Evolutionary conservation across 2,113 vertebrate genomes (phyloP), one percentile per base, ranked within the genome.

Genomic region (Phoxinus phoxinus): DNA sequence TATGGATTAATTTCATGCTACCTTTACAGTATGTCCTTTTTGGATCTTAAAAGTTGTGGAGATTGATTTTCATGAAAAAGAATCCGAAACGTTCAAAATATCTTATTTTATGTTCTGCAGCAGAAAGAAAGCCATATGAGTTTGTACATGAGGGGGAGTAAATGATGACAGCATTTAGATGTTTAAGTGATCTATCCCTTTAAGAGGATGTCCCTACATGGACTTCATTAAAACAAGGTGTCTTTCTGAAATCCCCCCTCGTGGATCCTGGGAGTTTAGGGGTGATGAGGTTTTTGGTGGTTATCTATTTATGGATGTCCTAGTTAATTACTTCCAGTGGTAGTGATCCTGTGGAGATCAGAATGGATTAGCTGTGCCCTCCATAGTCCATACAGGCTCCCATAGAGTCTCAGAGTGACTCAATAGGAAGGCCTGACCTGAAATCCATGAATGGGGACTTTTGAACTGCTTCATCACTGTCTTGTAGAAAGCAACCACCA

Each of bases 281-380:
- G 61, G 35, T 71, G 30, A 83, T 81, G 44, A 25, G 58, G 21
- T 61, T 53, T 82, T 23, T 48, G 25, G 46, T 19, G n/a, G 32
- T 75, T 61, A 67, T 83, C 41, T 85, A 83, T 83, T 83, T 88
- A 44, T 88, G 63, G 46, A 27, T 85, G 72, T 78, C 73, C 73
- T 83, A 83, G 73, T 88, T 86, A 69, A 82, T 87, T 81, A 72
- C 63, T 61, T 53, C 10, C 37, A 79, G 79, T 35, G 72, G 69
- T 82, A n/a, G n/a, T 75, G 44, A 32, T 61, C 51, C 72, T 69
- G 63, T 83, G 76, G 71, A 67, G 85, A 88, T 23, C 77, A 75
- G 77, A 84, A 41, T 46, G 32, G 25, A 32, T 86, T 76, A 71
- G 71, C 69, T 81, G 48, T 41, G 53, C 63, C 48, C 56, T 32